Evolutionary conservation across 2,113 vertebrate genomes (phyloP), one percentile per base, ranked within the genome.

Genomic region (Lasiurus cinereus): DNA sequence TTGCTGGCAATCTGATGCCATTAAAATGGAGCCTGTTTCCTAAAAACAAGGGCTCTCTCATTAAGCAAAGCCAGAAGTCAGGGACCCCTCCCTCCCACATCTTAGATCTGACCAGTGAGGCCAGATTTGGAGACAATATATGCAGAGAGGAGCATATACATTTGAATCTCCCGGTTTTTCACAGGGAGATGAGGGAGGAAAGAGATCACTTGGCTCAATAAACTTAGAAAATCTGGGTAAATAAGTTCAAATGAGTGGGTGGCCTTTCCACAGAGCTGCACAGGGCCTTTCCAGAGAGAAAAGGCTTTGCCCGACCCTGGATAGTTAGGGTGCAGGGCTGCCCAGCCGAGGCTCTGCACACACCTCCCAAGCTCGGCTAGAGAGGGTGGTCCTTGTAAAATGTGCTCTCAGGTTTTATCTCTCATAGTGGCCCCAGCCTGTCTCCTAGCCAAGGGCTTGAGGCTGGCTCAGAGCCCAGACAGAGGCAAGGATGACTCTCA

Each of bases 21-120:
- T 0, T 1, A 19, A 0, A 9, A 6, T 0, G 6, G 1, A 9
- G 0, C 18, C 6, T 0, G 1, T 8, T 43, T 56, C 43, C 0
- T 9, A 5, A 3, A 52, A 56, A 29, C 48, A 6, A 19, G 54
- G 4, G 13, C 31, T 31, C 22, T 9, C 24, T 2, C 2, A 13
- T 0, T 5, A 2, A 80, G 78, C 5, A 5, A 5, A 31, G 2
- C 9, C 13, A 3, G 1, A 6, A 0, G 3, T 0, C 9, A 31
- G 6, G 0, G 0, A 0, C 8, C 36, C 22, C n/a, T 56, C 54
- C 6, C 16, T 5, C 5, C 52, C 5, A 19, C 54, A 56, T 4
- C 8, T 5, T 1, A 8, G 33, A 15, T 5, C 0, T 8, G 22
- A 36, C 3, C 2, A 3, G 19, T 1, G 0, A 46, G 43, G 12